Conservation (phyloP, 2,113 vertebrate species). For the Scomber colias region DNA sequence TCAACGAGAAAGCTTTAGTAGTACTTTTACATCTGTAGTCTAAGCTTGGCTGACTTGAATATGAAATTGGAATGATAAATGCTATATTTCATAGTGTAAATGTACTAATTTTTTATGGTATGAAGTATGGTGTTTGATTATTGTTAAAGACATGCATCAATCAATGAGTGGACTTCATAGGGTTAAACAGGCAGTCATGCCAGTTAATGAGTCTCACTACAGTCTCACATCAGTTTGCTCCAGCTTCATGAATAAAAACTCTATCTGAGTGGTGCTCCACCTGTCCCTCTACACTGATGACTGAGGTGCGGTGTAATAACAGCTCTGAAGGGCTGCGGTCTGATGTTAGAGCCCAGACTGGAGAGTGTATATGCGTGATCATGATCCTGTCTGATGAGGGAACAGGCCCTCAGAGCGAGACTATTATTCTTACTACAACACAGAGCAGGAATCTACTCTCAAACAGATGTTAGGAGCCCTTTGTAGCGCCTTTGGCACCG, state of each 20-base stretch:
- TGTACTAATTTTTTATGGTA: conserved; percentile 35
- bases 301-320: conserved; percentile 57
- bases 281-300: conserved; percentile 55
- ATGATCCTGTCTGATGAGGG: conserved; percentile 80
- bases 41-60: conserved; percentile 60
- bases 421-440: conserved; percentile 88
- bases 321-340: conserved; percentile 54
- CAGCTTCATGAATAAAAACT: conserved; percentile 8
- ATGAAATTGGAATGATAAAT: conserved; percentile 41
- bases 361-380: conserved; percentile 79
- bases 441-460: conserved; percentile 90
- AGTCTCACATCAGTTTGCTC: not conserved
- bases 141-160: not conserved
- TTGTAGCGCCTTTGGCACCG: conserved; percentile 89
- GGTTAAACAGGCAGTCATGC: not conserved
- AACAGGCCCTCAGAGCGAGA: conserved; percentile 77
- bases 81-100: conserved; percentile 27
- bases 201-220: conserved; percentile 5
- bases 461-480: conserved; percentile 94
- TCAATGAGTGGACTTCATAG: not conserved
- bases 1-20: conserved; percentile 50
- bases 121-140: not conserved
- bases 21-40: conserved; percentile 58
- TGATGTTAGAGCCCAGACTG: conserved; percentile 53
- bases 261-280: conserved; percentile 53